A percentile compares a stretch with the other conserved stretches of the same genome.
Evolutionary conservation across 2,888 invertebrate species (phyloP).

Genomic region (Tenthredo scrophulariae): DNA sequence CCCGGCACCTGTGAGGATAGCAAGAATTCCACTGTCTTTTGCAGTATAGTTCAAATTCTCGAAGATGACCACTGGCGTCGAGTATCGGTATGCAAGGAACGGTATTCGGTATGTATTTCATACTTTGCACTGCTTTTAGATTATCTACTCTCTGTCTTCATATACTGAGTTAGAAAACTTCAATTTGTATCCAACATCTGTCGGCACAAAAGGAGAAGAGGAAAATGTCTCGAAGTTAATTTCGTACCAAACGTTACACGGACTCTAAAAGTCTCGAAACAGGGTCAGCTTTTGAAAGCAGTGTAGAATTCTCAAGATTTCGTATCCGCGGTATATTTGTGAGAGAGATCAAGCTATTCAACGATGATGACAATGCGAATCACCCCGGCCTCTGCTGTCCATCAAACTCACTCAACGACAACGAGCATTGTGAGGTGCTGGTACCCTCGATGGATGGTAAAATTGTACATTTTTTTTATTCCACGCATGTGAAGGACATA

Average conservation of each 20-base stretch:
- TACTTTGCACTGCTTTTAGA: background rate
- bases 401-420: background rate
- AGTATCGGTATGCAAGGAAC: background rate
- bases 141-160: background rate
- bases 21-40: conserved; percentile 45
- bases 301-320: background rate
- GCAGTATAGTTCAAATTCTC: conserved; percentile 27
- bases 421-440: background rate
- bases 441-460: background rate
- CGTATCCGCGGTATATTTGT: background rate
- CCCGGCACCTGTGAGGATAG: conserved; percentile 52
- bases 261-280: background rate
- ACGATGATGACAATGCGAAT: background rate
- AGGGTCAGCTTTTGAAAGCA: background rate
- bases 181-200: background rate
- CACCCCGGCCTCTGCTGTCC: background rate
- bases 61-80: conserved; percentile 16
- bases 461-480: background rate
- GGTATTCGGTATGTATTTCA: background rate
- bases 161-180: background rate
- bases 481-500: background rate
- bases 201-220: background rate
- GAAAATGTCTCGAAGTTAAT: background rate
- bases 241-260: background rate
- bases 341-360: background rate